Evolutionary conservation across 2,888 invertebrate genomes (phyloP).

Genomic region (Salticus scenicus): DNA sequence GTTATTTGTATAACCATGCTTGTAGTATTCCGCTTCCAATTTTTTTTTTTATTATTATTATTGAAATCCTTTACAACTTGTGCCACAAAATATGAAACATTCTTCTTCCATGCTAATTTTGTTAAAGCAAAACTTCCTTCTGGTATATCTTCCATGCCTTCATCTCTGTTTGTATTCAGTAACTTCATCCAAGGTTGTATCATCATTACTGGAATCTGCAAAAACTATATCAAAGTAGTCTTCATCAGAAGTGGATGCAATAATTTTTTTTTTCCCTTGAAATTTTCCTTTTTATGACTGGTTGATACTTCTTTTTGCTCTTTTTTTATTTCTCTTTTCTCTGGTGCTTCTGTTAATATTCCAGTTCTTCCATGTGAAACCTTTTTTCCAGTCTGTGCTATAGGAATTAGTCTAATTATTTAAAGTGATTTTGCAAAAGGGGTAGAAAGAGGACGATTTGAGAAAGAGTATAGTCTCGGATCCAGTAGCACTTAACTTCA

Average conservation of each 20-base stretch:
- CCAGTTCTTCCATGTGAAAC: not conserved
- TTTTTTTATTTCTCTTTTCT: not conserved
- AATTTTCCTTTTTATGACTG: not conserved
- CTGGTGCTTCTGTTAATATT: not conserved
- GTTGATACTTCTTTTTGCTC: not conserved
- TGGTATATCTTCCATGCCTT: not conserved
- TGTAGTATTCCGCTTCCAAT: too few species aligned
- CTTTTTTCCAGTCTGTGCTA: not conserved
- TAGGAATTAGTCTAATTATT: slow-evolving; percentile 1
- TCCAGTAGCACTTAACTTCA: slow-evolving; percentile 19
- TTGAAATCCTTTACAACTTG: slow-evolving; percentile 13
- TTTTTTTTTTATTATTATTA: too few species aligned
- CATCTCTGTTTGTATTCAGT: not conserved
- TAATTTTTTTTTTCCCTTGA: not conserved
- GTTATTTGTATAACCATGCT: too few species aligned
- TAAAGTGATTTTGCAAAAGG: not conserved
- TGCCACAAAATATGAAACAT: slow-evolving; percentile 16
- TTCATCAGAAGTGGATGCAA: too few species aligned
- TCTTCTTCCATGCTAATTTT: not conserved
- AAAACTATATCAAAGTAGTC: not conserved
- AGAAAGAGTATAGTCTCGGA: not conserved
- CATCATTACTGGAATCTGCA: not conserved
- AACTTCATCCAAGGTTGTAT: not conserved
- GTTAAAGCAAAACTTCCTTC: slow-evolving; percentile 3
- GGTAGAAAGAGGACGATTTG: slow-evolving; percentile 3